Evolutionary conservation across 2,888 invertebrate genomes (phyloP), one percentile per base, ranked within the genome.

Genomic region (Dasypogon diadema): DNA sequence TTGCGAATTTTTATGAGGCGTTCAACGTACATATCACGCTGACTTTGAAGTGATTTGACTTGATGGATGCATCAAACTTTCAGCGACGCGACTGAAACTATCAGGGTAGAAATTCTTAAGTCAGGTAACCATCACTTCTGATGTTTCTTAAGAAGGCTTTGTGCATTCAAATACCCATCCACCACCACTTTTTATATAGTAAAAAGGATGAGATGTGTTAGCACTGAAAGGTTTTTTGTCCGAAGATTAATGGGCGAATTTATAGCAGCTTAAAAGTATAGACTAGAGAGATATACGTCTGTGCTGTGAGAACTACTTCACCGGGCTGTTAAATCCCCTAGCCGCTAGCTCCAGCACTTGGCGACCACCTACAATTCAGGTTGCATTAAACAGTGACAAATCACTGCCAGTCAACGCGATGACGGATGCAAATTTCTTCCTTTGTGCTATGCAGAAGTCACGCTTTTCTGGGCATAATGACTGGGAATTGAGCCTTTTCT

Each of bases 381-480:
- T 14, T 54, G 70, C 70, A 54, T 54, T 54, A 54, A 34, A 34
- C 70, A 70, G 51, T 77, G 77, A 77, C 74, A 75, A 77, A 77
- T 77, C 74, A 77, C 70, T 70, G 55, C 72, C 74, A 77, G 77
- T 77, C 74, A 75, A 54, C 60, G 34, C 21, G 10, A 21, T 68
- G 77, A 77, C 77, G 58, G 70, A 75, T 46, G 58, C 58, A 77
- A 75, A 77, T 77, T 77, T 77, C 77, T 77, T 75, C 74, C 54
- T 70, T 70, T 70, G 70, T 70, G 70, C 54, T 51, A 6, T 12
- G 34, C 21, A 26, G 54, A 54, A 70, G 70, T 70, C 70, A 70
- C 70, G 70, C 70, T 70, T 70, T 54, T 54, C 18, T 30, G 18
- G 18, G 18, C 12, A 51, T 70, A 51, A 70, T 51, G 70, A 51